Percentiles rank a stretch among this genome's conserved stretches.
Conservation (phyloP, 2,797 vertebrate genomes). For the Chaetodon trifasciatus region DNA sequence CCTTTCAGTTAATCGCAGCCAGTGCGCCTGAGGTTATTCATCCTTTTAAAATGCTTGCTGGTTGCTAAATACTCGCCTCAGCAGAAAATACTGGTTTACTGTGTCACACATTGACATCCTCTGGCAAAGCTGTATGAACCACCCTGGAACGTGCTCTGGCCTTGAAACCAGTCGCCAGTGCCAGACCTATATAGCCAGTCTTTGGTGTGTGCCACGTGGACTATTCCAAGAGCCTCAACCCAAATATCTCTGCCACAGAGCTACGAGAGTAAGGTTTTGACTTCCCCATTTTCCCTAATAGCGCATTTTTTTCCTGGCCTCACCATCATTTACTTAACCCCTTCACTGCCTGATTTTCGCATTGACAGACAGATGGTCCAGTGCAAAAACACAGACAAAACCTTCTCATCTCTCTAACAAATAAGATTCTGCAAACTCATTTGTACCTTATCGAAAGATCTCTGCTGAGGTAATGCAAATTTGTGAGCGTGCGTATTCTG, state of each 20-base stretch:
- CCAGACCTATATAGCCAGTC: conserved; percentile 72
- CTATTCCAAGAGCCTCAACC: conserved; percentile 73
- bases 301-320: conserved; percentile 76
- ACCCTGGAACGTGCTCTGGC: conserved; percentile 73
- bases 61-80: conserved; percentile 64
- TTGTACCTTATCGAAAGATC: conserved; percentile 3
- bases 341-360: conserved; percentile 51
- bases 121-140: conserved; percentile 68
- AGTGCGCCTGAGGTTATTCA: conserved; percentile 39
- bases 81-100: conserved; percentile 77
- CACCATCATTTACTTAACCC: conserved; percentile 63
- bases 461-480: not conserved
- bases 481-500: not conserved
- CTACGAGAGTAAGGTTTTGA: conserved; percentile 64
- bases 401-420: not conserved
- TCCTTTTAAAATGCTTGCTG: conserved; percentile 52
- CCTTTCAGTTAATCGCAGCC: conserved; percentile 20
- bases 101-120: conserved; percentile 80
- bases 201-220: conserved; percentile 76
- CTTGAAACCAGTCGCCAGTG: conserved; percentile 52
- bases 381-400: conserved; percentile 32
- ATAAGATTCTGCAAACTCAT: conserved; percentile 10
- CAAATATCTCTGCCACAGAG: conserved; percentile 76
- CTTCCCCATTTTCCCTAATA: conserved; percentile 77
- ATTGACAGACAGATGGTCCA: conserved; percentile 29